A percentile compares a stretch with the other conserved stretches of the same genome.
Conservation (phyloP, 2,888 invertebrate genomes). For the Polietes domitor region DNA sequence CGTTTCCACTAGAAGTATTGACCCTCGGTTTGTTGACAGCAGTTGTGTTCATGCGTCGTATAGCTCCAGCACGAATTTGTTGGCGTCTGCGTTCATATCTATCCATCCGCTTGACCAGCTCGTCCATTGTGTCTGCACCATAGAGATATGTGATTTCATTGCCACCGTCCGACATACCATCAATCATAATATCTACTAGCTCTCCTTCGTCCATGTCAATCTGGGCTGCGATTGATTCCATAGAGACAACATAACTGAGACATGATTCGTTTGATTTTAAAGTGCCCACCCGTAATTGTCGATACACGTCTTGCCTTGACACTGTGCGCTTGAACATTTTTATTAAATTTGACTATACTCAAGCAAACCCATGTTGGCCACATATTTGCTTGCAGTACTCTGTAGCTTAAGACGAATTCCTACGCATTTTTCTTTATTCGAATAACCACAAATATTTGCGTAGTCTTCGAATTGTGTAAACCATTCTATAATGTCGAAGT, state of each 20-base stretch:
- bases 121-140: not conserved
- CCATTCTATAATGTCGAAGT: conserved; percentile 43
- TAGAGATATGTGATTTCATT: not conserved
- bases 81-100: not conserved
- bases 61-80: not conserved
- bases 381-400: conserved; percentile 39
- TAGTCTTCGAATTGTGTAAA: conserved; percentile 49
- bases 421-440: conserved; percentile 35
- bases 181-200: conserved; percentile 49
- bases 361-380: conserved; percentile 27
- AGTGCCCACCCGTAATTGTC: conserved; percentile 35
- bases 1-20: not conserved
- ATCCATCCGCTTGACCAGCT: not conserved
- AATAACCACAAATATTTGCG: conserved; percentile 13
- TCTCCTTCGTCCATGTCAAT: conserved; percentile 42
- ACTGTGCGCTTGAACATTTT: conserved; percentile 45
- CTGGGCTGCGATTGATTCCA: conserved; percentile 50
- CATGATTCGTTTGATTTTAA: conserved; percentile 48
- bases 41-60: no score
- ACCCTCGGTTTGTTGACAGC: not conserved
- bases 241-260: conserved; percentile 47
- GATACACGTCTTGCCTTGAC: conserved; percentile 55
- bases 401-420: conserved; percentile 28
- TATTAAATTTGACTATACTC: conserved; percentile 40
- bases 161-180: conserved; percentile 50